Evolutionary conservation across 2,113 vertebrate species (phyloP), one percentile per base, ranked within the genome.

Genomic region (Rhizomys pruinosus): DNA sequence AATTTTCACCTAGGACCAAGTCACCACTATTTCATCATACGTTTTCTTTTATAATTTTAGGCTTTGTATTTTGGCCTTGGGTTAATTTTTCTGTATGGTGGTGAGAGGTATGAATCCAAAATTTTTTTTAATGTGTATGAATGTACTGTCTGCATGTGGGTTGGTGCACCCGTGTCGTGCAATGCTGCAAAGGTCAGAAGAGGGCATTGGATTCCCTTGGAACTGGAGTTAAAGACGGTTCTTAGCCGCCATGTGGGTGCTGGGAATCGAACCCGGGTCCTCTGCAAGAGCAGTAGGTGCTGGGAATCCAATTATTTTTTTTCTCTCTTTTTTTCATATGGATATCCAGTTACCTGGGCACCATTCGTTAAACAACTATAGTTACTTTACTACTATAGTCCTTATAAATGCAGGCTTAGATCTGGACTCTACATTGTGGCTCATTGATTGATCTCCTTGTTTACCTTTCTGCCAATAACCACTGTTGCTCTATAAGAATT

Each of bases 11-110:
- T 90, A 92, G 68, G 68, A 32, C 16, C 80, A 69, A 59, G 52
- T 90, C 68, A 86, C 55, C 71, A 69, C 76, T 87, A 93, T 71
- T 89, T 94, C 93, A n/a, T 93, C 81, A 92, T 68, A 77, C 73
- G 57, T 80, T 77, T 90, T 89, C n/a, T 91, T 94, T 64, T 90
- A 61, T 81, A 64, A 61, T 77, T 84, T 89, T 88, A 85, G 57
- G 42, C 20, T 85, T 95, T 85, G 52, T 17, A 86, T 92, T 90
- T 91, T 96, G 59, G 25, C 84, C 93, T 95, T 79, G 80, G 93
- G 73, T 89, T 94, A 80, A 87, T 91, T 95, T 92, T 94, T 94
- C 44, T 92, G 42, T 66, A 34, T 72, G 29, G 1, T 77, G 29
- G 1, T 79, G 19, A 57, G 61, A 80, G 17, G 20, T 89, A 29